phyloP scores from a whole-genome alignment of 2,888 invertebrate species.

The Xestia c-nigrum region DNA sequence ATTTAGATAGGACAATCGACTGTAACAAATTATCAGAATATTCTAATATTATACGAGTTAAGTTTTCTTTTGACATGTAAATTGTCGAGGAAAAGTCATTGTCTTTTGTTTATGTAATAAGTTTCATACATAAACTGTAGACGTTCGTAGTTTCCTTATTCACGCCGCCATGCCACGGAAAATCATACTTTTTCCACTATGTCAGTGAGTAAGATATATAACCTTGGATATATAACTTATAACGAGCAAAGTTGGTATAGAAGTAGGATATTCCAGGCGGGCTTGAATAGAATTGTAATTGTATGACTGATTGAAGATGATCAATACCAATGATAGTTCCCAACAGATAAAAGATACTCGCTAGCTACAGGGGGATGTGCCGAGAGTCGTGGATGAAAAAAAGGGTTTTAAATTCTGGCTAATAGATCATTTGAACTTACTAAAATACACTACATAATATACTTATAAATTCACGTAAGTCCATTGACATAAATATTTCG shows the following conservation, averaged over 20 bases:
- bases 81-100: constrained; percentile 42
- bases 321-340: not conserved
- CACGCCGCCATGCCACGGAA: not conserved
- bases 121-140: constrained; percentile 14
- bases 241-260: not conserved
- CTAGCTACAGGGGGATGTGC: not conserved
- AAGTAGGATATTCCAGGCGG: not conserved
- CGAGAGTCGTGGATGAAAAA: not conserved
- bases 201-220: no score
- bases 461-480: not conserved
- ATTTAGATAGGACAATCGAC: not conserved
- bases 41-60: constrained; percentile 14
- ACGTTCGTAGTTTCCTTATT: constrained; percentile 40
- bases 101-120: constrained; percentile 28
- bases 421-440: not conserved
- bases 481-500: not conserved
- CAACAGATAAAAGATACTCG: not conserved
- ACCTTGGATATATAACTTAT: constrained; percentile 26
- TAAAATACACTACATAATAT: no score
- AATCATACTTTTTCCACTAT: constrained; percentile 15
- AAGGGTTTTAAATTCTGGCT: not conserved
- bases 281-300: not conserved
- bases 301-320: not conserved
- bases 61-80: constrained; percentile 44
- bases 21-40: constrained; percentile 6